These are phyloP conservation scores for Lithobates pipiens DNA, from an alignment of 2,797 vertebrate genomes.

Conservation along the genomic window DNA sequence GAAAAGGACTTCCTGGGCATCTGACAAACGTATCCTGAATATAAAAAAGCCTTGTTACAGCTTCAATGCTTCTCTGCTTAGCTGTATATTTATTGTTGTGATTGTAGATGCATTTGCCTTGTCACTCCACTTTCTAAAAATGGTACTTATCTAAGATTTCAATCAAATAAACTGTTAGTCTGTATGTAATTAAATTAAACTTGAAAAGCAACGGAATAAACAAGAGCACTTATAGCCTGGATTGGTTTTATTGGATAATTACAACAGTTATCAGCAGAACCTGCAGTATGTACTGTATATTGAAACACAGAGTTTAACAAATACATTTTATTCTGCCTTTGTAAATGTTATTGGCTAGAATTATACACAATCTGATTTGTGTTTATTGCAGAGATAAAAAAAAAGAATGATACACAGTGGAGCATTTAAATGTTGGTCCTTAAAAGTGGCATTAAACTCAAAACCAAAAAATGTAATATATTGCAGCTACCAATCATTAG, in stretches of 20 bases:
- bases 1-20: slow-evolving; percentile 65
- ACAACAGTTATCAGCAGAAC: slow-evolving; percentile 5
- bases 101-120: not conserved
- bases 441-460: too few relatives aligned
- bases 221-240: not conserved
- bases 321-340: not conserved
- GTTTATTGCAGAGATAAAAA: too few relatives aligned
- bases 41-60: not conserved
- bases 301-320: not conserved
- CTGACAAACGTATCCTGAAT: not conserved
- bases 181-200: slow-evolving; percentile 10
- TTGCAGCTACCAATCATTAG: too few relatives aligned
- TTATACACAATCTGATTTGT: too few relatives aligned
- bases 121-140: slow-evolving; percentile 19
- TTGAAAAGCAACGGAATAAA: slow-evolving; percentile 5
- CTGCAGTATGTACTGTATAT: not conserved
- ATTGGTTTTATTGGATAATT: slow-evolving; percentile 30
- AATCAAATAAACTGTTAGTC: slow-evolving; percentile 15
- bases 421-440: too few relatives aligned
- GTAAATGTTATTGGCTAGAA: not conserved
- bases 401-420: too few relatives aligned
- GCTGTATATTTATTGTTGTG: not conserved
- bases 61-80: not conserved
- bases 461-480: too few relatives aligned
- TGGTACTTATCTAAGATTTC: slow-evolving; percentile 11